Conservation (phyloP, 2,113 vertebrate species). For the Equus przewalskii region DNA sequence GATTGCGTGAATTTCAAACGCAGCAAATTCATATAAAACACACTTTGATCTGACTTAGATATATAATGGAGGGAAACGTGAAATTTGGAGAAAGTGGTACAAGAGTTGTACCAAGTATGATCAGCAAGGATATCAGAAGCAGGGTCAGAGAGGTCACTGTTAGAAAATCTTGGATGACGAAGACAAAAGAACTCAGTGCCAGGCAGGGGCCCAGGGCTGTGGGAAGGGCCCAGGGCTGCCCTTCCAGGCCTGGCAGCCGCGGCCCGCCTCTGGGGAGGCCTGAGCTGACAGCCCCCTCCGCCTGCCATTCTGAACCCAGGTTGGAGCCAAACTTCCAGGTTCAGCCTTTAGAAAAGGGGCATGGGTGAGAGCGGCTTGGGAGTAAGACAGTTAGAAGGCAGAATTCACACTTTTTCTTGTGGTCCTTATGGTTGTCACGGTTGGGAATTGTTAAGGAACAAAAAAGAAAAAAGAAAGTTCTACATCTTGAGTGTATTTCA, state of each 20-base stretch:
- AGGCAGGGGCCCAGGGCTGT: background rate
- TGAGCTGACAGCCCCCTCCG: background rate
- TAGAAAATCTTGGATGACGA: background rate
- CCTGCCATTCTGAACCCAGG: background rate
- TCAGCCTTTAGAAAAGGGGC: background rate
- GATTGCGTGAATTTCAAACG: background rate
- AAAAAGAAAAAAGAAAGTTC: background rate
- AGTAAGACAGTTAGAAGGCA: background rate
- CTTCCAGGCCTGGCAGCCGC: background rate
- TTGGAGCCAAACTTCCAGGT: background rate
- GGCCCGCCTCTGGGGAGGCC: background rate
- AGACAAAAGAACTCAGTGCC: background rate
- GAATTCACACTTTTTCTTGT: background rate
- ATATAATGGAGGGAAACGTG: background rate
- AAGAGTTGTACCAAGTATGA: background rate
- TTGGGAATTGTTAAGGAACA: background rate
- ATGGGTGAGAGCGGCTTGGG: background rate
- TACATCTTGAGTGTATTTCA: slow-evolving; percentile 4
- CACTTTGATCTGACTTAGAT: background rate
- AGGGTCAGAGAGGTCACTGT: background rate
- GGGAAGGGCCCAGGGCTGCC: background rate
- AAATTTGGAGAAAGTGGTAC: slow-evolving; percentile 11
- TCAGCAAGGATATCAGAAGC: slow-evolving; percentile 35
- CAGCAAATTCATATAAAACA: background rate
- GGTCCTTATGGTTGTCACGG: background rate